A percentile compares a stretch with the other conserved stretches of the same genome.
These are phyloP conservation scores for Palythoa grandiflora DNA, from an alignment of 92 coral and sea anemone genomes.

Conservation along the genomic window DNA sequence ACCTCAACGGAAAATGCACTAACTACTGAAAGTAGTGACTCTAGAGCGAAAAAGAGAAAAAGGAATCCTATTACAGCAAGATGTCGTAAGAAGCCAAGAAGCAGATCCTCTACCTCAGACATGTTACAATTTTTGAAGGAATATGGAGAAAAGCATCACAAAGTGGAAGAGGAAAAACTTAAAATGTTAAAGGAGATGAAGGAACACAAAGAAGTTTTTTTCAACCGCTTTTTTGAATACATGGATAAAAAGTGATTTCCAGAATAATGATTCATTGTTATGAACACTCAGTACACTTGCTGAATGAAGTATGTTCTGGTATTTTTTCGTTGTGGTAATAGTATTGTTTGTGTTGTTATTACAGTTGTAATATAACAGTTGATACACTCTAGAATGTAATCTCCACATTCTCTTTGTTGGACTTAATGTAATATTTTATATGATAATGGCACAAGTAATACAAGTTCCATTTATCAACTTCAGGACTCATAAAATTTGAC, in stretches of 20 bases:
- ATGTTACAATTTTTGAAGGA: slow-evolving; percentile 58
- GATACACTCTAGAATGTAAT: slow-evolving; percentile 2
- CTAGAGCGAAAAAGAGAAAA: neutral
- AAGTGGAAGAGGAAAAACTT: slow-evolving; percentile 62
- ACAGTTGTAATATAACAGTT: slow-evolving; percentile 5
- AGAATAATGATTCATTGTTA: slow-evolving; percentile 14
- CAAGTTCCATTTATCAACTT: slow-evolving; percentile 18
- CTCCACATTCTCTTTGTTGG: slow-evolving; percentile 2
- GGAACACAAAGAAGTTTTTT: slow-evolving; percentile 57
- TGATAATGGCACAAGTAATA: slow-evolving; percentile 1
- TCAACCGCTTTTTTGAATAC: slow-evolving; percentile 55
- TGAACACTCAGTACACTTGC: slow-evolving; percentile 24
- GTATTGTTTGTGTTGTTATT: slow-evolving; percentile 9
- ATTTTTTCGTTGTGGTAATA: slow-evolving; percentile 7
- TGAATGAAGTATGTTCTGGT: neutral
- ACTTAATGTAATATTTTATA: neutral
- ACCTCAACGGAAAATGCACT: slow-evolving; percentile 14
- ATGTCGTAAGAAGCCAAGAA: slow-evolving; percentile 60
- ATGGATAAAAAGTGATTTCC: slow-evolving; percentile 40
- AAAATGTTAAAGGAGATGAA: slow-evolving; percentile 63
- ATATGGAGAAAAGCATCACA: slow-evolving; percentile 56
- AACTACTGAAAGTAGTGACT: slow-evolving; percentile 21
- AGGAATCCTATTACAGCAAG: slow-evolving; percentile 23
- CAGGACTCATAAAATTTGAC: slow-evolving; percentile 9
- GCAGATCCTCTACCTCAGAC: slow-evolving; percentile 67